These are phyloP conservation scores for Drosophila nigricruria DNA, from an alignment of 2,888 invertebrate genomes.

Conservation along the genomic window DNA sequence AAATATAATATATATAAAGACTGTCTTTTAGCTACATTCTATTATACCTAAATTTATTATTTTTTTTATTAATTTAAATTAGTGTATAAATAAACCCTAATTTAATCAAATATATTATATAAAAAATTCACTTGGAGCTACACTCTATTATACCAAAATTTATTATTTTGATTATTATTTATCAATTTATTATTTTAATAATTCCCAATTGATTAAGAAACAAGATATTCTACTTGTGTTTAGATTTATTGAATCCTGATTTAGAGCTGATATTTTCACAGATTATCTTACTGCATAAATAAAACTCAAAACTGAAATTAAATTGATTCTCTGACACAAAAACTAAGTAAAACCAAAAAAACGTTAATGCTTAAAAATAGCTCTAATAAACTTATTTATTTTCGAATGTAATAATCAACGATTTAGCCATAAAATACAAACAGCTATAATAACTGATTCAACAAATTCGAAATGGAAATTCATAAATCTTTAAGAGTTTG, in stretches of 20 bases:
- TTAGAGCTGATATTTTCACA: neutral
- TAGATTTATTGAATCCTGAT: constrained; percentile 8
- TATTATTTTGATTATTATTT: neutral
- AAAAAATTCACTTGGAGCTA: too few species aligned
- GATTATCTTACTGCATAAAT: neutral
- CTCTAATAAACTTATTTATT: neutral
- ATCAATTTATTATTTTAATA: neutral
- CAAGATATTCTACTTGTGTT: constrained; percentile 4
- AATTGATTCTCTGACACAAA: neutral
- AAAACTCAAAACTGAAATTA: constrained; percentile 1
- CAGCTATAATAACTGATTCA: neutral
- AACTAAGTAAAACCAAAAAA: neutral
- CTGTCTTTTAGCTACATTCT: too few species aligned
- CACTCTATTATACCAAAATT: too few species aligned
- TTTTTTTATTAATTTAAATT: too few species aligned
- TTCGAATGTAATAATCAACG: neutral
- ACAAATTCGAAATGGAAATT: neutral
- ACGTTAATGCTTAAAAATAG: neutral
- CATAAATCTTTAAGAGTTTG: constrained; percentile 1
- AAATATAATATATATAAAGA: too few species aligned
- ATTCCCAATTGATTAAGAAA: neutral
- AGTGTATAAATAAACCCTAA: too few species aligned
- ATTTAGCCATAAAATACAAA: neutral
- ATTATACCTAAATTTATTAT: too few species aligned
- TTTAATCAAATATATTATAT: too few species aligned